Percentiles rank a stretch among this genome's conserved stretches.
phyloP scores from a whole-genome alignment of 2,888 invertebrate species.

The Hydriomena furcata region DNA sequence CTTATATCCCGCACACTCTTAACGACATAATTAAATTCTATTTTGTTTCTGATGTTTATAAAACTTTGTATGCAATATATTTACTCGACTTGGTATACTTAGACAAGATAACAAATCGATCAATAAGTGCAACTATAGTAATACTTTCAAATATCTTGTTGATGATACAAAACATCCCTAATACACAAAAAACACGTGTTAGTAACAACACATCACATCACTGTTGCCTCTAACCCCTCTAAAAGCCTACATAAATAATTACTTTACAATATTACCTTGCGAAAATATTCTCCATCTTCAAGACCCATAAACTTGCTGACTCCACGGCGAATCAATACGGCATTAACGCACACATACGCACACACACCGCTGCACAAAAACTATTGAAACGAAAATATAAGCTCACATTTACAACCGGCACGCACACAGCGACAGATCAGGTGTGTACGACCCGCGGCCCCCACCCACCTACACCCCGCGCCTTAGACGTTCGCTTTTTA shows the following conservation, averaged over 20 bases:
- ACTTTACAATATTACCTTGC: slow-evolving; percentile 23
- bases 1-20: no score
- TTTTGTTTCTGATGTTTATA: no score
- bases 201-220: not conserved
- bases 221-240: not conserved
- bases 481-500: slow-evolving; percentile 83
- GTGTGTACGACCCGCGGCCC: slow-evolving; percentile 57
- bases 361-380: slow-evolving; percentile 73
- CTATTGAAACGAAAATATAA: slow-evolving; percentile 82
- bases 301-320: slow-evolving; percentile 72
- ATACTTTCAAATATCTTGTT: not conserved
- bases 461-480: slow-evolving; percentile 51
- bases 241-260: not conserved
- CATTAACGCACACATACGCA: slow-evolving; percentile 72
- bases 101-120: no score
- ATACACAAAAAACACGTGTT: slow-evolving; percentile 3
- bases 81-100: no score
- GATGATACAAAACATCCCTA: not conserved
- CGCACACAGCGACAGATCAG: slow-evolving; percentile 52
- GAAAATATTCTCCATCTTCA: slow-evolving; percentile 52
- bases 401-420: slow-evolving; percentile 51
- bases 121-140: not conserved
- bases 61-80: no score
- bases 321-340: slow-evolving; percentile 74
- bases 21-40: no score